Evolutionary conservation across 2,888 invertebrate species (phyloP).

Genomic region (Dryomyza anilis): DNA sequence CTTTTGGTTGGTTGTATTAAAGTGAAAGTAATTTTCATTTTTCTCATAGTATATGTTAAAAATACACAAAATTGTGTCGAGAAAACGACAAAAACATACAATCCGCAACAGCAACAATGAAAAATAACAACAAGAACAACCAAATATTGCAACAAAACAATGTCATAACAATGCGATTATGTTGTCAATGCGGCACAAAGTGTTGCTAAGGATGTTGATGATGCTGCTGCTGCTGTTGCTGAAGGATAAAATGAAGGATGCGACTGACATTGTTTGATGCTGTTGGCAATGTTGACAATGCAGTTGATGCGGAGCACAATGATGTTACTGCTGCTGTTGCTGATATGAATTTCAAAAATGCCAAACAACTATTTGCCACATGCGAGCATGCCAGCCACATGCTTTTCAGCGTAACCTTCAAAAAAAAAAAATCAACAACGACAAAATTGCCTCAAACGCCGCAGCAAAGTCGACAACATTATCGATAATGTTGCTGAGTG

Average conservation of each 20-base stretch:
- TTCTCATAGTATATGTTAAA: too few species aligned
- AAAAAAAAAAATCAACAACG: neutral
- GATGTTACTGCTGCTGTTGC: neutral
- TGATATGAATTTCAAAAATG: conserved; percentile 18
- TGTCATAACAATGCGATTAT: neutral
- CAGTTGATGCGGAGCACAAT: neutral
- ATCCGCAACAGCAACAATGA: neutral
- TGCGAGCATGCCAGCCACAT: neutral
- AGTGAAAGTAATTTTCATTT: too few species aligned
- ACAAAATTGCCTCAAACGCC: neutral
- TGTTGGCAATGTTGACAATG: neutral
- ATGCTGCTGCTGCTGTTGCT: neutral
- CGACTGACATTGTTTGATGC: neutral
- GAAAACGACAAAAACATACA: neutral
- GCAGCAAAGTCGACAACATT: neutral
- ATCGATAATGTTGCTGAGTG: too few species aligned
- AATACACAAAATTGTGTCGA: neutral
- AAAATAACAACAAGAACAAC: neutral
- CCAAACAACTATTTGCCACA: conserved; percentile 10
- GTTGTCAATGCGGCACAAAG: neutral
- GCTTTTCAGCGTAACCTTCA: too few species aligned
- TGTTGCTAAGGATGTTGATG: neutral
- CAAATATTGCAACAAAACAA: neutral
- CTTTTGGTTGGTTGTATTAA: too few species aligned
- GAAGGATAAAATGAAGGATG: neutral